A percentile compares a stretch with the other conserved stretches of the same genome.
phyloP scores from a whole-genome alignment of 2,113 vertebrate genomes.

The Ophthalmolycus amberensis region DNA sequence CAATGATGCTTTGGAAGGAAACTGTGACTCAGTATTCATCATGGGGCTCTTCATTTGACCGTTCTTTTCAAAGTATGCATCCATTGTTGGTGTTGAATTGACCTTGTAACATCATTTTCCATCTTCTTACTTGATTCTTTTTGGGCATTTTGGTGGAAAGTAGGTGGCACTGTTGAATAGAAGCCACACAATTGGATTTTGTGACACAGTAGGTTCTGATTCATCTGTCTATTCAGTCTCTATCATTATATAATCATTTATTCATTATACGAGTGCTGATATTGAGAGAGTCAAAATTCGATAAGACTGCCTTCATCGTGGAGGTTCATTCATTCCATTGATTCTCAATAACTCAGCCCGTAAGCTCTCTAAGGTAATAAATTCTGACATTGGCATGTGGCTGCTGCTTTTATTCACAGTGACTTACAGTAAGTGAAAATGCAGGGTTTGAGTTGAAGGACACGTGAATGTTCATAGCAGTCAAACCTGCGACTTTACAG shows the following conservation, averaged over 20 bases:
- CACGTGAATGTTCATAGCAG: not conserved
- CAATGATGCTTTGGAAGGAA: constrained; percentile 35
- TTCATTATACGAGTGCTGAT: constrained; percentile 47
- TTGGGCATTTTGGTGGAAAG: constrained; percentile 23
- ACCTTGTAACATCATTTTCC: constrained; percentile 44
- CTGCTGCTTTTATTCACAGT: constrained; percentile 26
- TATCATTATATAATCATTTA: constrained; percentile 56
- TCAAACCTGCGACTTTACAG: constrained; percentile 6
- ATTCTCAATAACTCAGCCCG: constrained; percentile 41
- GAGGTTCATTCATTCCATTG: constrained; percentile 34
- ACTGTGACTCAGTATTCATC: constrained; percentile 39
- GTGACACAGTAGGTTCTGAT: constrained; percentile 30
- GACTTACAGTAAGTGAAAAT: constrained; percentile 21
- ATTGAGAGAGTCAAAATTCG: constrained; percentile 44
- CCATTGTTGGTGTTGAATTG: constrained; percentile 18
- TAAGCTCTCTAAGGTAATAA: constrained; percentile 28
- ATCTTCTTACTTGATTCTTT: constrained; percentile 32
- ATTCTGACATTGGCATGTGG: constrained; percentile 27
- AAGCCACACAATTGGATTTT: constrained; percentile 37
- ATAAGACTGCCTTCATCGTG: constrained; percentile 26
- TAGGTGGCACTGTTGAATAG: constrained; percentile 14
- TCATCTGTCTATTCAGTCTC: constrained; percentile 25
- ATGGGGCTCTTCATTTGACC: constrained; percentile 12
- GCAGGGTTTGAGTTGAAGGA: not conserved
- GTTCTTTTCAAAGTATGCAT: constrained; percentile 31